Evolutionary conservation across 2,797 vertebrate genomes (phyloP).

Genomic region (Serranus cabrilla): DNA sequence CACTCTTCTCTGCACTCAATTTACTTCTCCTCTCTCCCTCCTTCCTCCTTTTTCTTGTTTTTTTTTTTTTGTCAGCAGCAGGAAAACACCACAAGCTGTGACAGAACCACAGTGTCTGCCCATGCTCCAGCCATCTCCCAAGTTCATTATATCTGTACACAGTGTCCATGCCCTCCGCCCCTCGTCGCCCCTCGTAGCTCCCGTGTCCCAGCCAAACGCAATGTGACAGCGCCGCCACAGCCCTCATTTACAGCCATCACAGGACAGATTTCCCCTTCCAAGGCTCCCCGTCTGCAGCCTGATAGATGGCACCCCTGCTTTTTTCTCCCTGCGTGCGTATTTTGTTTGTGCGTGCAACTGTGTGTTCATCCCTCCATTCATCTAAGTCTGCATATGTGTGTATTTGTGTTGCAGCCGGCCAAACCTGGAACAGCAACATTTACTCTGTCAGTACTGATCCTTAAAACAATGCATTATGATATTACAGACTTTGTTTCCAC

Average conservation of each 20-base stretch:
- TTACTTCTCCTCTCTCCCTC: constrained; percentile 38
- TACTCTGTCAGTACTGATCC: constrained; percentile 66
- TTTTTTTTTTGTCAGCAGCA: constrained; percentile 25
- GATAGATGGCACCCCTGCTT: constrained; percentile 75
- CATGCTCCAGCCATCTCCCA: constrained; percentile 67
- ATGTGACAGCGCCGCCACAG: constrained; percentile 79
- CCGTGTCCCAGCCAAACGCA: constrained; percentile 71
- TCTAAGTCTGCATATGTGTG: constrained; percentile 44
- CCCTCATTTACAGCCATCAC: constrained; percentile 81
- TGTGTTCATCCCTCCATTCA: constrained; percentile 48
- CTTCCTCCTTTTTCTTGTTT: neutral
- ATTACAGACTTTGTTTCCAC: constrained; percentile 57
- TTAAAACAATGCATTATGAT: constrained; percentile 63
- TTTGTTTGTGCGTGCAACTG: constrained; percentile 13
- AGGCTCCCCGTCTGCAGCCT: constrained; percentile 64
- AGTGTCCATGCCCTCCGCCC: constrained; percentile 62
- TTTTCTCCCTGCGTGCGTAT: constrained; percentile 28
- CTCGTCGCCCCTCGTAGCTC: constrained; percentile 53
- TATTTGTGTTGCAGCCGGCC: constrained; percentile 27
- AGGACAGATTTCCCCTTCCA: constrained; percentile 78
- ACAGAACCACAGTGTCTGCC: constrained; percentile 60
- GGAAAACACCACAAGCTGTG: constrained; percentile 59
- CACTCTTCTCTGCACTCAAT: constrained; percentile 65
- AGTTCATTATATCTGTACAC: constrained; percentile 78
- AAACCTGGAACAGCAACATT: constrained; percentile 39